These are phyloP conservation scores for Synanceia verrucosa DNA, from an alignment of 2,797 vertebrate genomes.

Conservation along the genomic window DNA sequence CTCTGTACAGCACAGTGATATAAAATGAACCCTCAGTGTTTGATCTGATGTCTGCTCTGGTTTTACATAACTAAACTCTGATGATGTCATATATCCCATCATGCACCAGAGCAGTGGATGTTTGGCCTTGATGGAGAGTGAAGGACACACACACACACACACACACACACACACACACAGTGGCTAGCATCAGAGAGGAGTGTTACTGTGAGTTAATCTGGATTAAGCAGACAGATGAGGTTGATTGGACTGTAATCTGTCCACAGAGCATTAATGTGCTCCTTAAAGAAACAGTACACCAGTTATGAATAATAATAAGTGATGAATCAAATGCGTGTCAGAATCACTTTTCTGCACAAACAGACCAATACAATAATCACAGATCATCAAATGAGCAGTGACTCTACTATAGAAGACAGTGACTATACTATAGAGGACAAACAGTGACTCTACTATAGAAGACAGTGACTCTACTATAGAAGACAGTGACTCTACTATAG, in stretches of 20 bases:
- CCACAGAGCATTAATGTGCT: constrained; percentile 1
- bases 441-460: no score
- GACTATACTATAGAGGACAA: no score
- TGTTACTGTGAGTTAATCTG: constrained; percentile 43
- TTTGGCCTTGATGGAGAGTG: constrained; percentile 40
- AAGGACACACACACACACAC: constrained; percentile 51
- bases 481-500: no score
- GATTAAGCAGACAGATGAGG: constrained; percentile 37
- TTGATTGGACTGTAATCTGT: constrained; percentile 54
- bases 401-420: no score
- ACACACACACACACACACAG: no score
- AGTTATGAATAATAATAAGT: no score
- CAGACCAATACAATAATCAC: no score
- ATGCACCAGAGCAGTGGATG: constrained; percentile 31
- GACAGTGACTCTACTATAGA: no score
- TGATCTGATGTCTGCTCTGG: not conserved
- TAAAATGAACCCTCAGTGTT: not conserved
- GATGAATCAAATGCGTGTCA: not conserved
- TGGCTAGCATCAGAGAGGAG: not conserved
- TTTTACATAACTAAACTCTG: constrained; percentile 33
- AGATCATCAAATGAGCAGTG: no score
- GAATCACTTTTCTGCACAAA: not conserved
- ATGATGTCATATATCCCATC: constrained; percentile 48
- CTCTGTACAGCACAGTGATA: not conserved
- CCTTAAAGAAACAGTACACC: constrained; percentile 21